These are phyloP conservation scores for Morone saxatilis DNA, from an alignment of 2,113 vertebrate genomes.

Conservation along the genomic window DNA sequence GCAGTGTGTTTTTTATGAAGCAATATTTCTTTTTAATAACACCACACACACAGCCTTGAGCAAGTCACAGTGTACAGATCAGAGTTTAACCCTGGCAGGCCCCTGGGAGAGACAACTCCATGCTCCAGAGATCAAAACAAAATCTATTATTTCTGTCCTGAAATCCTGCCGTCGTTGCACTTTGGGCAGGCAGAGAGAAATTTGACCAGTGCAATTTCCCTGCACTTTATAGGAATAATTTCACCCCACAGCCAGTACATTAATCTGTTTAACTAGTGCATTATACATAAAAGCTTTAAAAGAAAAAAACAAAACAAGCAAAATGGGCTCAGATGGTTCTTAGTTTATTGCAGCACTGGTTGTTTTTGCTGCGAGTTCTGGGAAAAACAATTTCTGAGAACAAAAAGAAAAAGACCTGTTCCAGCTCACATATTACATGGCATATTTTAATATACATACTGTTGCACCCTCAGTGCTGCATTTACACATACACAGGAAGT, in stretches of 20 bases:
- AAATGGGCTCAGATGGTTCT: constrained; percentile 24
- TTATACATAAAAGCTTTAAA: constrained; percentile 46
- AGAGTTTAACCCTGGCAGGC: constrained; percentile 75
- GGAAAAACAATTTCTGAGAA: constrained; percentile 16
- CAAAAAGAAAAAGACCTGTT: not conserved
- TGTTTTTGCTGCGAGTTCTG: constrained; percentile 8
- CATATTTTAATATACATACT: not conserved
- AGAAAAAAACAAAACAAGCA: constrained; percentile 8
- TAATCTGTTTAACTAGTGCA: constrained; percentile 56
- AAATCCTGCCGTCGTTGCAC: constrained; percentile 57
- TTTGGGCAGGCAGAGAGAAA: constrained; percentile 36
- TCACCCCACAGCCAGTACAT: constrained; percentile 11
- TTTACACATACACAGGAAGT: constrained; percentile 1
- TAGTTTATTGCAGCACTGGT: constrained; percentile 25
- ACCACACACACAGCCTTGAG: constrained; percentile 64
- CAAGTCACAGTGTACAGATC: constrained; percentile 68
- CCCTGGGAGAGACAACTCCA: constrained; percentile 55
- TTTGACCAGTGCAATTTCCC: constrained; percentile 44
- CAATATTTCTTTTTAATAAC: constrained; percentile 84
- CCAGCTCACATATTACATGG: not conserved
- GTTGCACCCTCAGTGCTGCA: not conserved
- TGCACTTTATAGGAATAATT: constrained; percentile 53
- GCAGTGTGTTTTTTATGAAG: constrained; percentile 77
- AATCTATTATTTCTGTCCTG: constrained; percentile 64
- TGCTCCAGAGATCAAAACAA: constrained; percentile 56